These are phyloP conservation scores for Dallia pectoralis DNA, from an alignment of 2,797 vertebrate species.

Conservation along the genomic window DNA sequence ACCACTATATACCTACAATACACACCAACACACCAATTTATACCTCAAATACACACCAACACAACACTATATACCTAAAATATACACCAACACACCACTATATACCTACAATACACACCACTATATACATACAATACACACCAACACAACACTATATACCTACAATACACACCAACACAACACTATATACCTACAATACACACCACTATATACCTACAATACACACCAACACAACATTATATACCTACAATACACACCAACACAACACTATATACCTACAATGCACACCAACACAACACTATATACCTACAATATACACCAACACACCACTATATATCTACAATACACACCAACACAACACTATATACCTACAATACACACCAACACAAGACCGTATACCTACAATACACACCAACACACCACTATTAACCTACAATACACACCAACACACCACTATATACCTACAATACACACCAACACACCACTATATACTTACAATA, in stretches of 20 bases:
- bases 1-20: not conserved
- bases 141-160: not conserved
- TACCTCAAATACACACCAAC: too few species aligned
- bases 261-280: not conserved
- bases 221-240: not conserved
- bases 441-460: too few species aligned
- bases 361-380: not conserved
- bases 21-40: constrained; percentile 5
- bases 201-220: not conserved
- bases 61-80: not conserved
- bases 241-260: not conserved
- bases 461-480: not conserved
- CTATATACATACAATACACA: not conserved
- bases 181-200: not conserved
- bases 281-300: not conserved
- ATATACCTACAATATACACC: too few species aligned
- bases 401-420: constrained; percentile 69
- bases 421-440: too few species aligned
- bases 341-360: too few species aligned
- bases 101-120: not conserved
- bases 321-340: too few species aligned
- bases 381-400: too few species aligned
- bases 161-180: not conserved
- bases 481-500: too few species aligned
- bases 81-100: not conserved